Evolutionary conservation across 2,113 vertebrate species (phyloP), one percentile per base, ranked within the genome.

Genomic region (Forbesichthys agassizii): DNA sequence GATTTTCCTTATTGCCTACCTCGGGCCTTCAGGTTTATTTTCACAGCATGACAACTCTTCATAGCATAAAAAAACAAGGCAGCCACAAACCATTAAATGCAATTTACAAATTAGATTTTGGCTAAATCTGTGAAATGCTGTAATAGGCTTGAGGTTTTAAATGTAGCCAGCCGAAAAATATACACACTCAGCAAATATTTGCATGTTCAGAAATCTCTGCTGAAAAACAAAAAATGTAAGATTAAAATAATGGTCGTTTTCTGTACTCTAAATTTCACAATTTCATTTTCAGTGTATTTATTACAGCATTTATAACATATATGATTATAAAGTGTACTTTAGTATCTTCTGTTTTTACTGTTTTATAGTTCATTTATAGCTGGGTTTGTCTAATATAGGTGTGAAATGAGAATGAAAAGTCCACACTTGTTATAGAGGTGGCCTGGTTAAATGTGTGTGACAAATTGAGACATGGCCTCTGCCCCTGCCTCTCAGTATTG

Each of bases 1-100:
- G 83, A 91, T 92, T 94, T 94, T 93, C 85, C 90, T 89, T 85
- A 73, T 79, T 76, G 60, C 76, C 86, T 82, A 71, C 73, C 71
- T 18, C 11, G 18, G 81, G 80, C 81, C 68, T 74, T 82, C 77
- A 84, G 78, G 85, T 88, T 88, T 91, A 90, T 89, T 90, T 90
- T 85, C 86, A 82, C 81, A 90, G 86, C 72, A 64, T 86, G 86
- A 87, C 82, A 80, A 79, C 75, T 80, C 77, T 82, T 88, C 88
- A 89, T 84, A 86, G 36, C 36, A 87, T 80, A 86, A 86, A 82
- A 46, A 83, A 71, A 61, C 57, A 84, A 78, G 51, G 77, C 83
- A 67, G 86, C 86, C 88, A 76, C 84, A 83, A 87, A 81, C 78
- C 79, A 87, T 87, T 87, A 78, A 85, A 88, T 67, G 83, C 75